Base-by-base conservation (phyloP, 1,140 invertebrate species). In the Melanaphis sacchari region DNA sequence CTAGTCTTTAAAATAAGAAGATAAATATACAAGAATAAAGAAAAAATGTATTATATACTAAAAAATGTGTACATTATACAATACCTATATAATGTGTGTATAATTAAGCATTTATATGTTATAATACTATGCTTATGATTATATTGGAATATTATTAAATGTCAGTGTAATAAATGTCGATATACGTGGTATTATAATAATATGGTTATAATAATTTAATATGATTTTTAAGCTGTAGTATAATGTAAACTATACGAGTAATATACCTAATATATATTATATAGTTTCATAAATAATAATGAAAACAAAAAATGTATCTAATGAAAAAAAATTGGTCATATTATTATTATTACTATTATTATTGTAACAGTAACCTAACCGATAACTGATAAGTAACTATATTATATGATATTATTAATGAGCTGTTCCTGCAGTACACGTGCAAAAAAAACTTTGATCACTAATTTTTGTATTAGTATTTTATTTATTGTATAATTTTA, bases 401-500 rank as follows among this genome's bases (percentile, higher is more conserved):
- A 90, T 40, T 90, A 49, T 89, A 31, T n/a, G 11, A 43, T 87
- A 46, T 87, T n/a, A 85, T 43, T 43, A 43, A 49, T 88, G 11
- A 31, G 26, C 89, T 90, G 89, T 90, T 90, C 52, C 52, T 90
- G 38, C 49, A 90, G 89, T 90, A 59, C 52, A 90, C 52, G 38
- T 90, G 89, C 89, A 90, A 90, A 90, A 38, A 54, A 54, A 26
- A 49, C 24, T 36, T 24, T 89, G 7, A 59, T 59, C 89, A 90
- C 52, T 90, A 26, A 90, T 59, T 59, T 90, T 59, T 24, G 89
- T 52, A 90, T 90, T 90, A 41, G 52, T 90, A 52, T 90, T 90
- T 90, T 90, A 90, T 36, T 59, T 59, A 90, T 90, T 40, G 40
- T 90, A 59, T 90, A 66, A 90, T 59, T 90, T 90, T 59, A 90